Base-by-base conservation (phyloP, 1,140 invertebrate genomes). In the Drosophila ohnishii region DNA sequence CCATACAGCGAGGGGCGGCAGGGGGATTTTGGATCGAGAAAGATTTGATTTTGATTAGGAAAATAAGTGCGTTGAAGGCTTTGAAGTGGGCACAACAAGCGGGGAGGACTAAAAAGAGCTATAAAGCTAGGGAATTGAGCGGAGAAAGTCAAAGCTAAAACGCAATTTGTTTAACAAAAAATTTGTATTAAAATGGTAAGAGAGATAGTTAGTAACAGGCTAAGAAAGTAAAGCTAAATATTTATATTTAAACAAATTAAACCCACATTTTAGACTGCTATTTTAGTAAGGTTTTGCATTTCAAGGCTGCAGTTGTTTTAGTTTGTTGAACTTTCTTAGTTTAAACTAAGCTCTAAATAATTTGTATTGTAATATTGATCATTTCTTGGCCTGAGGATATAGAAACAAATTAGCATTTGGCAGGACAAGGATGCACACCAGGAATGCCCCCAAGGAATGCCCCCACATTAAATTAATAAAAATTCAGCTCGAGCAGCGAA, bases 1-100 rank as follows among this genome's bases (percentile, higher is more conserved):
- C 30, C 37, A 45, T 25, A 51, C 35, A 7, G 48, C 37, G 19
- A 0, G 0, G 2, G 19, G 2, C 2, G 19, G 25, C 25, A 30
- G 40, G 55, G 55, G 45, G 28, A 37, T 19, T 13, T 71, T 44
- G 9, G 42, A 71, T 59, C 53, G 42, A 19, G 22, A 40, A 35
- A 58, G 67, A 71, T 71, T 71, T 71, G 65, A 71, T 71, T 71
- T 71, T 50, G 65, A 71, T 71, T 70, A 50, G 37, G 32, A 25
- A 45, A 40, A 45, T 34, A 40, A 66, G 61, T 39, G 19, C 40
- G 25, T 30, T 9, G 37, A 14, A 40, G 40, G 19, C 65, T 70
- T 71, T 71, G 67, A 70, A 70, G 67, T 71, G 65, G 35, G 11
- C 10, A 16, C 14, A 14, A 22, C n/a, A 28, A 6, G 30, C 13